A percentile compares a stretch with the other conserved stretches of the same genome.
These are phyloP conservation scores for Arvicola amphibius DNA, from an alignment of 2,797 vertebrate species.

Conservation along the genomic window DNA sequence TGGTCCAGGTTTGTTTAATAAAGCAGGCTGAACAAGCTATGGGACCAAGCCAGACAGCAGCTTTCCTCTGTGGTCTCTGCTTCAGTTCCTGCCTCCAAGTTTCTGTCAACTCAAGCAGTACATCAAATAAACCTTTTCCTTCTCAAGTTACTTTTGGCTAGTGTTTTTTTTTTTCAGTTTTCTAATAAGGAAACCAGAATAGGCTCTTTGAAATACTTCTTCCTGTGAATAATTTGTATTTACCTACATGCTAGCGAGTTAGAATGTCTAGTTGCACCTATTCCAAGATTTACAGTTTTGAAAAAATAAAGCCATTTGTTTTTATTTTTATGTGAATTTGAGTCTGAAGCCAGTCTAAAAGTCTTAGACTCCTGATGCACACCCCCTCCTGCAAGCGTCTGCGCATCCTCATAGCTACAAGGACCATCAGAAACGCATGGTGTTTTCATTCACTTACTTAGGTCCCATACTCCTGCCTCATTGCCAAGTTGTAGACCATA, in stretches of 20 bases:
- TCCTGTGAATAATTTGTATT: conserved; percentile 32
- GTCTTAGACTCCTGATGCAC: background rate
- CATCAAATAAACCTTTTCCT: background rate
- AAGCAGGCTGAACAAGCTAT: background rate
- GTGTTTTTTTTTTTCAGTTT: background rate
- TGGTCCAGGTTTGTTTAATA: background rate
- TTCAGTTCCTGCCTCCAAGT: background rate
- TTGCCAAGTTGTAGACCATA: conserved; percentile 30
- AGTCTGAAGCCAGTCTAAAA: background rate
- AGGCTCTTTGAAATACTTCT: conserved; percentile 39
- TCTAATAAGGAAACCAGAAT: background rate
- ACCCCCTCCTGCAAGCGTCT: background rate
- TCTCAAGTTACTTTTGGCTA: background rate
- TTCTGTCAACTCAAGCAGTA: background rate
- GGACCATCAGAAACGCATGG: background rate
- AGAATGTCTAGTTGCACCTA: conserved; percentile 40
- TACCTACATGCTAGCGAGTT: background rate
- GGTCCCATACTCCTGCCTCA: background rate
- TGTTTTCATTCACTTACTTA: background rate
- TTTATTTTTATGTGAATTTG: conserved; percentile 44
- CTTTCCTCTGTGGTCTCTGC: background rate
- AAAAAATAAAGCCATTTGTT: background rate
- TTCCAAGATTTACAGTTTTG: background rate
- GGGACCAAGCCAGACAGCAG: background rate
- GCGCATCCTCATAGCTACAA: background rate